Evolutionary conservation across 2,113 vertebrate species (phyloP).

Genomic region (Natator depressus): DNA sequence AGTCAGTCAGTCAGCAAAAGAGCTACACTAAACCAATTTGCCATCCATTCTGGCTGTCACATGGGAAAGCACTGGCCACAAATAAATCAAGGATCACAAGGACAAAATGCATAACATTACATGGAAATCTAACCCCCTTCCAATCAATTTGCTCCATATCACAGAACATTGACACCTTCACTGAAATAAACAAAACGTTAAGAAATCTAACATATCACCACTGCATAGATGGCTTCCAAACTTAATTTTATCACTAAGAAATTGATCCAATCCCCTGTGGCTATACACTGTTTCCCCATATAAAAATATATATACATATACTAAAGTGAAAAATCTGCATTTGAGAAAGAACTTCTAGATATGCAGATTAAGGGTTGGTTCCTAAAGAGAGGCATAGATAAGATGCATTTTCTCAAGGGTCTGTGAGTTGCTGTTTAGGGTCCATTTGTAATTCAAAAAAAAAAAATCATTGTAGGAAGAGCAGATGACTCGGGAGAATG

Average conservation of each 20-base stretch:
- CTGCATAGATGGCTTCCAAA: background rate
- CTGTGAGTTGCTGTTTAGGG: background rate
- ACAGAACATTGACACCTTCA: background rate
- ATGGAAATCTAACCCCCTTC: background rate
- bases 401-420: background rate
- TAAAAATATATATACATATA: background rate
- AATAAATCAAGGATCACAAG: background rate
- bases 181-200: background rate
- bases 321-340: background rate
- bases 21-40: background rate
- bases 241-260: background rate
- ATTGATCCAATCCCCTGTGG: background rate
- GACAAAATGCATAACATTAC: background rate
- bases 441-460: background rate
- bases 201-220: background rate
- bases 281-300: fast-evolving
- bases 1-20: background rate
- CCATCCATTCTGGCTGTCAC: background rate
- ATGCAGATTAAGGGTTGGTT: background rate
- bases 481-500: conserved; percentile 7
- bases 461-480: background rate
- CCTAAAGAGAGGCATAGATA: background rate
- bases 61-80: background rate
- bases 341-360: background rate
- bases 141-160: background rate